A percentile compares a stretch with the other conserved stretches of the same genome.
Evolutionary conservation across 2,888 invertebrate genomes (phyloP).

Genomic region (Stomorhina lunata): DNA sequence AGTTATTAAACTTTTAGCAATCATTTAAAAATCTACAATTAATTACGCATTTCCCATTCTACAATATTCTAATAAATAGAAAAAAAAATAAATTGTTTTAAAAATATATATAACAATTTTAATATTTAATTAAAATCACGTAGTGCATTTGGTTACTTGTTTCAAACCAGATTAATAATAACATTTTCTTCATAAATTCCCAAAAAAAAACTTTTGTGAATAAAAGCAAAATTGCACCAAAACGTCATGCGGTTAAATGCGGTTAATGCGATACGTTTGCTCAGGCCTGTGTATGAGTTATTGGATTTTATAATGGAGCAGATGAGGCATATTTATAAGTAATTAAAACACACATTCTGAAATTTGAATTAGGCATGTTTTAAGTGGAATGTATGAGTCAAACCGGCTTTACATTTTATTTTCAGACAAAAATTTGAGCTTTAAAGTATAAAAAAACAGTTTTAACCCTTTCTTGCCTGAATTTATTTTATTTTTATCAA

Average conservation of each 20-base stretch:
- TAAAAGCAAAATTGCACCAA: constrained; percentile 12
- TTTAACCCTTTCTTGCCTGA: too few relatives aligned
- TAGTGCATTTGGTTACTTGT: constrained; percentile 12
- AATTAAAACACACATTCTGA: too few relatives aligned
- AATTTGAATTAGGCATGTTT: constrained; percentile 35
- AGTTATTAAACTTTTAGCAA: too few relatives aligned
- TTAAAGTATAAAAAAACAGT: constrained; percentile 23
- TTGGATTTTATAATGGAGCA: neutral
- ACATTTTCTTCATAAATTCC: neutral
- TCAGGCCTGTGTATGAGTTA: constrained; percentile 27
- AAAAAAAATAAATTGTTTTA: too few relatives aligned
- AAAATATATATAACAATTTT: neutral
- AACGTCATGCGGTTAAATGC: constrained; percentile 31
- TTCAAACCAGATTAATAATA: neutral
- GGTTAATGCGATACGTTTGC: constrained; percentile 29
- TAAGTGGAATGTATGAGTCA: neutral
- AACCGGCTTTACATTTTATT: constrained; percentile 44
- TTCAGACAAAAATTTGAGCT: neutral
- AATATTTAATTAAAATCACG: constrained; percentile 28
- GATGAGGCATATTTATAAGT: constrained; percentile 7
- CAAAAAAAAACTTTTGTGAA: constrained; percentile 10
- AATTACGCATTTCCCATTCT: too few relatives aligned
- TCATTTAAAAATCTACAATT: too few relatives aligned
- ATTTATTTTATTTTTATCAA: too few relatives aligned
- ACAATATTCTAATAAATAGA: too few relatives aligned